Conservation (phyloP, 2,797 vertebrate genomes). For the Cygnus olor region DNA sequence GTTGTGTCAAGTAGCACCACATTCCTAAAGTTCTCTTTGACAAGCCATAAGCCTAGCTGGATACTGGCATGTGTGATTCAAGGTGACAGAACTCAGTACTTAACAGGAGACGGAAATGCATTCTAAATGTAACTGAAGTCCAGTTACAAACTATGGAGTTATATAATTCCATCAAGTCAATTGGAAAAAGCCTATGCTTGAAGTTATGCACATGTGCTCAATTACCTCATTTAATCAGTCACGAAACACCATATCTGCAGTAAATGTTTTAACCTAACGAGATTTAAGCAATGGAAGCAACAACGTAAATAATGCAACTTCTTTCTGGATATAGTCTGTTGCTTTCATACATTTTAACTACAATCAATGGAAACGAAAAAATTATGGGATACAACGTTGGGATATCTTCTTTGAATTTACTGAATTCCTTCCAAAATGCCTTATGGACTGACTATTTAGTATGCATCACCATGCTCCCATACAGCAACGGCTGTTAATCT, state of each 20-base stretch:
- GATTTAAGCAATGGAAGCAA: background rate
- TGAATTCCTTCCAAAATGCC: constrained; percentile 42
- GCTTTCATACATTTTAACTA: background rate
- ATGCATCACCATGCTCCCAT: constrained; percentile 33
- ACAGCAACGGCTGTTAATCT: constrained; percentile 59
- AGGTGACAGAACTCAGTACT: background rate
- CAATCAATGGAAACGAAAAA: background rate
- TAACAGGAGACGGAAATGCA: background rate
- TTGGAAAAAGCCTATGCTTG: background rate
- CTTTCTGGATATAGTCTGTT: background rate
- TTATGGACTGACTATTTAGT: constrained; percentile 57
- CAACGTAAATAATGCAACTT: background rate
- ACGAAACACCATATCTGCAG: background rate
- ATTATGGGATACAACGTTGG: background rate
- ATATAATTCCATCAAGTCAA: background rate
- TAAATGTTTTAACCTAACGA: background rate
- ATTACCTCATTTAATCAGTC: background rate
- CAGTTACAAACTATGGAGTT: background rate
- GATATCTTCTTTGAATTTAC: constrained; percentile 6
- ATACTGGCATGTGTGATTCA: background rate
- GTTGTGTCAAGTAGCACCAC: background rate
- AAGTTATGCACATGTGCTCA: background rate
- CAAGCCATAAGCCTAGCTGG: background rate
- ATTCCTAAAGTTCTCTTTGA: background rate
- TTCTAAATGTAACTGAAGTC: background rate